phyloP scores from a whole-genome alignment of 1,140 invertebrate species.

The Stenopsyche tienmushanensis region DNA sequence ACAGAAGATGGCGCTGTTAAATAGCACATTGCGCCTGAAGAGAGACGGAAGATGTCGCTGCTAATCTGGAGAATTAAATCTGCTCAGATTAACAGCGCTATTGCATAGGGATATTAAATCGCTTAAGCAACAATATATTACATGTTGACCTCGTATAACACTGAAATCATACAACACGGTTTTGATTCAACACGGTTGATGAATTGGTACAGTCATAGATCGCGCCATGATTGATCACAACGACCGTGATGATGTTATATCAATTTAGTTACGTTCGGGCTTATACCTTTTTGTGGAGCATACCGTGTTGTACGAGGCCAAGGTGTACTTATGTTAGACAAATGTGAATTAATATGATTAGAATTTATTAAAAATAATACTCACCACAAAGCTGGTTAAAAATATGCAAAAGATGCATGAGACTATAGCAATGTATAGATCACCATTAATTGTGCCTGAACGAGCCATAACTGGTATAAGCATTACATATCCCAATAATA shows the following conservation, averaged over 20 bases:
- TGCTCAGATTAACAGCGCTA: too few species aligned
- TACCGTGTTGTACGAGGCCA: not conserved
- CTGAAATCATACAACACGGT: not conserved
- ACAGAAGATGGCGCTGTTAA: too few species aligned
- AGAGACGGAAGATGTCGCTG: too few species aligned
- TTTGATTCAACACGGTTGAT: not conserved
- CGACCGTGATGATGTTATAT: too few species aligned
- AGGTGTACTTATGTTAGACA: not conserved
- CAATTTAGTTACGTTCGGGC: too few species aligned
- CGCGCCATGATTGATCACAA: too few species aligned
- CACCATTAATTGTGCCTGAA: constrained; percentile 36
- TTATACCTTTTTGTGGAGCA: not conserved
- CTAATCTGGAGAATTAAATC: too few species aligned
- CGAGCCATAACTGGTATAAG: constrained; percentile 33
- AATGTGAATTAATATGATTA: too few species aligned
- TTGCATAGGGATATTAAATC: too few species aligned
- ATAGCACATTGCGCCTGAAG: too few species aligned
- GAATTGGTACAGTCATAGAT: not conserved
- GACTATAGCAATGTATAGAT: constrained; percentile 32
- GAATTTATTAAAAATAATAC: too few species aligned
- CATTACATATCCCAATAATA: constrained; percentile 26
- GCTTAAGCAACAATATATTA: too few species aligned
- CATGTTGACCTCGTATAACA: not conserved
- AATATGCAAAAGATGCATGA: constrained; percentile 8
- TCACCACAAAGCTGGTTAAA: constrained; percentile 27